Evolutionary conservation across 2,888 invertebrate genomes (phyloP).

Genomic region (Criorhina ranunculi): DNA sequence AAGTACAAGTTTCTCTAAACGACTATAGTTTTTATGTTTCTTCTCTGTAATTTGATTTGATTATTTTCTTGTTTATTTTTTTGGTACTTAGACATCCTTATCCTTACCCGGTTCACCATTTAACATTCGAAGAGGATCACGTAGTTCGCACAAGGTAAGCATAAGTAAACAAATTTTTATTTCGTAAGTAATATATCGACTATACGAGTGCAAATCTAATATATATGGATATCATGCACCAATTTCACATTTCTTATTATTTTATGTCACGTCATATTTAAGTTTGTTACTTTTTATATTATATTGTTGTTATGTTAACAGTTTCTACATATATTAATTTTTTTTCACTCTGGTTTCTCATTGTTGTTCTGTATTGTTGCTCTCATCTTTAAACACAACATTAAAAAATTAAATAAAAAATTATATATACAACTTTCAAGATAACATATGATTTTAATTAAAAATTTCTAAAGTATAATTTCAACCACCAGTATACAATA

Average conservation of each 20-base stretch:
- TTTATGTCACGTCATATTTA: constrained; percentile 71
- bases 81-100: constrained; percentile 91
- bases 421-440: not conserved
- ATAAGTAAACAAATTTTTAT: constrained; percentile 35
- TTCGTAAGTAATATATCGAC: constrained; percentile 57
- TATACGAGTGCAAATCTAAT: constrained; percentile 45
- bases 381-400: constrained; percentile 68
- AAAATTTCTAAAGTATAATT: constrained; percentile 72
- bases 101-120: constrained; percentile 99
- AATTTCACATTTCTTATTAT: constrained; percentile 59
- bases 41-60: constrained; percentile 75
- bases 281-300: constrained; percentile 60
- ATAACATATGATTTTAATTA: constrained; percentile 36
- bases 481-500: constrained; percentile 89
- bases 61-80: constrained; percentile 77
- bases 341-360: constrained; percentile 50
- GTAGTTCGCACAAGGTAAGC: constrained; percentile 92
- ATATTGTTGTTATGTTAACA: constrained; percentile 47
- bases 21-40: constrained; percentile 73
- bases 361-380: constrained; percentile 64
- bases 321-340: constrained; percentile 42
- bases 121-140: constrained; percentile 95
- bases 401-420: constrained; percentile 13
- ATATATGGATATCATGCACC: constrained; percentile 75
- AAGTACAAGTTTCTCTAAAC: constrained; percentile 37